Evolutionary conservation across 2,888 invertebrate species (phyloP).

Genomic region (Empis stercorea): DNA sequence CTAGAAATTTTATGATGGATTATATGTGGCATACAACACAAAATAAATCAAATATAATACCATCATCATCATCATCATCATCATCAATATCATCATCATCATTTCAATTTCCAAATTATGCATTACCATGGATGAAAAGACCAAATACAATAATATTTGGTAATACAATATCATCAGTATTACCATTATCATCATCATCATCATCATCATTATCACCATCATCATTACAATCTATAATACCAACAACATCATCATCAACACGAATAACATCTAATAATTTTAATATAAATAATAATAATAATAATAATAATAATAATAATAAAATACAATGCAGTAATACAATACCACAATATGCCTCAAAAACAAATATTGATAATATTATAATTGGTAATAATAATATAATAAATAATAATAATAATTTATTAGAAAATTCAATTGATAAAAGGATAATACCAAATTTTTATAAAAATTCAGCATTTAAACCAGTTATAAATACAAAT

Average conservation of each 20-base stretch:
- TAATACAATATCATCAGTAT: neutral
- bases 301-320: neutral
- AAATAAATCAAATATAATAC: slow-evolving; percentile 34
- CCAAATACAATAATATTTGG: neutral
- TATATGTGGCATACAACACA: slow-evolving; percentile 70
- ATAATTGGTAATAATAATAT: neutral
- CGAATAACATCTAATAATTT: no score
- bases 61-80: no score
- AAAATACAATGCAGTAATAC: neutral
- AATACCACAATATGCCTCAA: no score
- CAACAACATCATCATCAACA: neutral
- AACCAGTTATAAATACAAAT: slow-evolving; percentile 17
- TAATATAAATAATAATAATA: neutral
- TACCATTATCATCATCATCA: neutral
- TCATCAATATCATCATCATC: no score
- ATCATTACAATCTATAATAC: neutral
- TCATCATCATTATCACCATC: neutral
- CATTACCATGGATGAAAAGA: slow-evolving; percentile 52
- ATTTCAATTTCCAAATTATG: slow-evolving; percentile 50
- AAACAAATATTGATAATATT: neutral
- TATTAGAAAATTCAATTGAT: neutral
- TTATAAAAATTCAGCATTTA: slow-evolving; percentile 21
- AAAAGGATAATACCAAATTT: slow-evolving; percentile 3
- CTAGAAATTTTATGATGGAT: slow-evolving; percentile 58
- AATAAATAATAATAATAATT: neutral